These are phyloP conservation scores for Plotosus lineatus DNA, from an alignment of 2,113 vertebrate species.

Conservation along the genomic window DNA sequence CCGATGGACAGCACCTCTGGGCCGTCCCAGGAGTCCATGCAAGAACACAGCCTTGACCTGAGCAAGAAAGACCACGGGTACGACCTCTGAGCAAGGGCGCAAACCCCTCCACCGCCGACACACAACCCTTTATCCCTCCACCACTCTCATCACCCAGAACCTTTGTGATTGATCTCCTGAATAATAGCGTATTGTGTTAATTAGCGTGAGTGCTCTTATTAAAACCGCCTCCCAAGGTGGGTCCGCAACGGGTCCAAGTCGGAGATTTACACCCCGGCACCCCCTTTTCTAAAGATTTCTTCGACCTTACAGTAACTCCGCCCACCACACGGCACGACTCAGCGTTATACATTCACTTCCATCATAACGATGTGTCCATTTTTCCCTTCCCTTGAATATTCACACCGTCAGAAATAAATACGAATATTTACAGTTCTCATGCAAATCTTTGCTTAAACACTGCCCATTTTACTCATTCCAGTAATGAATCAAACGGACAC, in stretches of 20 bases:
- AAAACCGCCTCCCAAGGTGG: constrained; percentile 51
- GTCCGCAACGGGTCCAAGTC: constrained; percentile 52
- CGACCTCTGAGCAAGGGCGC: not conserved
- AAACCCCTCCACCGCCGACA: not conserved
- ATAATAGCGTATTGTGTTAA: constrained; percentile 56
- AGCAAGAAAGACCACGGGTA: constrained; percentile 92
- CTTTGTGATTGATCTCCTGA: constrained; percentile 49
- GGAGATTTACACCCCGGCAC: constrained; percentile 49
- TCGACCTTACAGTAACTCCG: not conserved
- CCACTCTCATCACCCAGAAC: not conserved
- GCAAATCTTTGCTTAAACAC: constrained; percentile 87
- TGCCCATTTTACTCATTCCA: constrained; percentile 93
- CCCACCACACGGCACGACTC: not conserved
- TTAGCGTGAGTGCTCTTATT: constrained; percentile 56
- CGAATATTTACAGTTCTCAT: constrained; percentile 78
- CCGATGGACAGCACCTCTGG: constrained; percentile 69
- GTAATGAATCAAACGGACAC: constrained; percentile 99
- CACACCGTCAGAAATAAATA: constrained; percentile 75
- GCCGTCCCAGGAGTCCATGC: constrained; percentile 77
- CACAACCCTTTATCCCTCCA: no score
- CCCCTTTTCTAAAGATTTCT: constrained; percentile 39
- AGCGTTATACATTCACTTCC: constrained; percentile 45
- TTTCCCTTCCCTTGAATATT: constrained; percentile 71
- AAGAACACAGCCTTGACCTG: constrained; percentile 93
- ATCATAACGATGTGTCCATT: constrained; percentile 67